Percentiles rank a stretch among this genome's conserved stretches.
phyloP scores from a whole-genome alignment of 2,113 vertebrate genomes.

The Cephalopterus ornatus region DNA sequence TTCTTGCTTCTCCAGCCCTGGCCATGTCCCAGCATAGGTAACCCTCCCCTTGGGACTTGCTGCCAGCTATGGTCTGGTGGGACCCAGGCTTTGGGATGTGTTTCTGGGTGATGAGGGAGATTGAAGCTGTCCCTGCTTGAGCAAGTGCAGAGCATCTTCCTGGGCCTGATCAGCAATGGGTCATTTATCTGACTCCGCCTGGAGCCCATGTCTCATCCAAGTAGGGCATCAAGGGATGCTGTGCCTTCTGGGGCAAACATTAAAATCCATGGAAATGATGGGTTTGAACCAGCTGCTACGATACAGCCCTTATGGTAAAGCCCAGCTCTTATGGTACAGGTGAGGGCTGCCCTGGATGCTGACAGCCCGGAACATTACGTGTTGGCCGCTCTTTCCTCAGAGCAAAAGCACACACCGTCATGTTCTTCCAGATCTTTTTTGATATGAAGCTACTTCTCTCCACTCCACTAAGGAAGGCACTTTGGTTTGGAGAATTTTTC shows the following conservation, averaged over 20 bases:
- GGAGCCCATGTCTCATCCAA: accelerated
- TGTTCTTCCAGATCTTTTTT: neutral
- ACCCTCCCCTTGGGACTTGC: neutral
- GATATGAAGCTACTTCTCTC: neutral
- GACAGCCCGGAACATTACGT: accelerated
- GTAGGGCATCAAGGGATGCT: neutral
- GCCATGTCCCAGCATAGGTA: neutral
- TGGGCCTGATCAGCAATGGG: neutral
- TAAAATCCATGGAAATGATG: neutral
- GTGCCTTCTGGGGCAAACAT: neutral
- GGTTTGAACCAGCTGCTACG: neutral
- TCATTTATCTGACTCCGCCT: accelerated
- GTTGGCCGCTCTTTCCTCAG: neutral
- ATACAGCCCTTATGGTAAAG: neutral
- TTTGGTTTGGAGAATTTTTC: neutral
- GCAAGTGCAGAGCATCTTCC: neutral
- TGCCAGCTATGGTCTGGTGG: accelerated
- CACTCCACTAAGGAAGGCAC: neutral
- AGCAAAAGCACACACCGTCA: neutral
- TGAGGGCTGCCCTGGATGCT: neutral
- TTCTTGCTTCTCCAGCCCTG: neutral
- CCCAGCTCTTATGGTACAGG: neutral
- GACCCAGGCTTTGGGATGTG: neutral
- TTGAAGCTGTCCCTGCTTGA: neutral
- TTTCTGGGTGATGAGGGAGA: neutral